A percentile compares a stretch with the other conserved stretches of the same genome.
phyloP scores from a whole-genome alignment of 2,113 vertebrate species.

The Limanda limanda region DNA sequence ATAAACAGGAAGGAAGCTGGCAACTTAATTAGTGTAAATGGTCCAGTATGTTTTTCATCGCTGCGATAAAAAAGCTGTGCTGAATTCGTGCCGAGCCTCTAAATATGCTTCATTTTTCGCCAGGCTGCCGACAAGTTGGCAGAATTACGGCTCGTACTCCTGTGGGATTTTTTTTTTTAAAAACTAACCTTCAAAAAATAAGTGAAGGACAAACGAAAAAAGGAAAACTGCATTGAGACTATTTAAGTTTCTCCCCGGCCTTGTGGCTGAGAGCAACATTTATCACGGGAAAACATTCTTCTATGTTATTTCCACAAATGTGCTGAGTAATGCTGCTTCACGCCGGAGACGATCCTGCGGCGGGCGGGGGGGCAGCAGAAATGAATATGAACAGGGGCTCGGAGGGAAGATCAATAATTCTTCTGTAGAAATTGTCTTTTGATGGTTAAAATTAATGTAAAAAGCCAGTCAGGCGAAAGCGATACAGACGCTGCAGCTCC shows the following conservation, averaged over 20 bases:
- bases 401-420: conserved; percentile 12
- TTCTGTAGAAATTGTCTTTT: not conserved
- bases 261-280: not conserved
- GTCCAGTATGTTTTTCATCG: not conserved
- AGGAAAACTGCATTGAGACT: not conserved
- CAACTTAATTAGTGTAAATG: not conserved
- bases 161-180: not conserved
- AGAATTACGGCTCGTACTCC: conserved; percentile 38
- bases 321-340: conserved; percentile 27
- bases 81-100: conserved; percentile 23
- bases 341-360: not conserved
- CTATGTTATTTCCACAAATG: not conserved
- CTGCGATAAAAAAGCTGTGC: conserved; percentile 15
- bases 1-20: conserved; percentile 18
- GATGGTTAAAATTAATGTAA: conserved; percentile 1
- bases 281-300: not conserved
- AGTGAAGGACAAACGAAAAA: conserved; percentile 24
- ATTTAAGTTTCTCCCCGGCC: not conserved
- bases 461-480: not conserved
- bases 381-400: not conserved
- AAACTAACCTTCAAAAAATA: conserved; percentile 14
- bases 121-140: conserved; percentile 22
- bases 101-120: conserved; percentile 6
- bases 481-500: not conserved
- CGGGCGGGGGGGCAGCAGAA: not conserved